Conservation (phyloP, 2,888 invertebrate species). For the Leucophenga montana region DNA sequence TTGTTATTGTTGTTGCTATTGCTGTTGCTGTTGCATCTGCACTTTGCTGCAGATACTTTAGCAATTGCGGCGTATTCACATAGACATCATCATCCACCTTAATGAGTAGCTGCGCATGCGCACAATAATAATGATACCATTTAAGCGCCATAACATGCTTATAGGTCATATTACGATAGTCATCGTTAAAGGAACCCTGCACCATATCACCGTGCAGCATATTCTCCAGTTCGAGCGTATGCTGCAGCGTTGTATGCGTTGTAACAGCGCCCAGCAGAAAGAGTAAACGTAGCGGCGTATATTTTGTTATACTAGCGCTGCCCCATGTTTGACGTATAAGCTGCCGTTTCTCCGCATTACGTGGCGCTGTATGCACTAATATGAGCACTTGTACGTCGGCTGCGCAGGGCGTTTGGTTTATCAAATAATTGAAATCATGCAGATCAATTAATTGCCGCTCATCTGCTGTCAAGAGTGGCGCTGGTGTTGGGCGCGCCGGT, state of each 20-base stretch:
- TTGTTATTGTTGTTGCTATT: slow-evolving; percentile 34
- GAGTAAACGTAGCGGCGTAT: slow-evolving; percentile 76
- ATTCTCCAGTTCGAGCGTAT: slow-evolving; percentile 75
- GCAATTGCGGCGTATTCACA: slow-evolving; percentile 79
- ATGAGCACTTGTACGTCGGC: slow-evolving; percentile 76
- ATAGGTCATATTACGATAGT: slow-evolving; percentile 87
- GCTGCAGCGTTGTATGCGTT: slow-evolving; percentile 66
- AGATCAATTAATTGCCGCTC: slow-evolving; percentile 76
- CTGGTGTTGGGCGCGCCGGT: slow-evolving; percentile 12
- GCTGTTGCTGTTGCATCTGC: neutral
- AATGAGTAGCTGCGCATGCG: slow-evolving; percentile 79
- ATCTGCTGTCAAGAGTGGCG: slow-evolving; percentile 36
- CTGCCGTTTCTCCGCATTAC: slow-evolving; percentile 78
- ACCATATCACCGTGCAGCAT: slow-evolving; percentile 79
- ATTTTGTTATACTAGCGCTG: slow-evolving; percentile 72
- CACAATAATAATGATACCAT: slow-evolving; percentile 83
- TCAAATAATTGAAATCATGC: slow-evolving; percentile 77
- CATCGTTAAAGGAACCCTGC: slow-evolving; percentile 84
- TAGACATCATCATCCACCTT: slow-evolving; percentile 87
- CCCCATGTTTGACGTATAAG: slow-evolving; percentile 86
- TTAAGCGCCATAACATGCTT: slow-evolving; percentile 89
- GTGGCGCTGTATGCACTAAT: slow-evolving; percentile 81
- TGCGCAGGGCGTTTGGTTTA: slow-evolving; percentile 76
- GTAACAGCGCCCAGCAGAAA: slow-evolving; percentile 80
- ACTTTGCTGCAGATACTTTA: slow-evolving; percentile 73